Evolutionary conservation across 1,140 invertebrate species (phyloP), one percentile per base, ranked within the genome.

Genomic region (Drosophila guanche): DNA sequence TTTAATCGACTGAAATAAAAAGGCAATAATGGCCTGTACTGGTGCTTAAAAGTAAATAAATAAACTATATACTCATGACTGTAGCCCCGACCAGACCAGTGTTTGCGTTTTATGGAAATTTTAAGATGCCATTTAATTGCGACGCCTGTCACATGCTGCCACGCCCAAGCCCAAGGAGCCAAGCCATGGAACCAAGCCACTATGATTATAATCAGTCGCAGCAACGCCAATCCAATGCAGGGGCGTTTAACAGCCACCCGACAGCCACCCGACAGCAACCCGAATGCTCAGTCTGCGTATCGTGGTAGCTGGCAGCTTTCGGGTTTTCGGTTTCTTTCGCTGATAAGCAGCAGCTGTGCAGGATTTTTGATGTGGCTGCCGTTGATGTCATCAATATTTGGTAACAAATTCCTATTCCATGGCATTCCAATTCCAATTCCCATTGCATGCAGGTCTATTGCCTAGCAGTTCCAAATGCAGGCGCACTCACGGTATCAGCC

Each of bases 351-450:
- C 20, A 6, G 4, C 5, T n/a, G 10, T 23, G 42, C 27, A 27
- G 33, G 33, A 37, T 37, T 37, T 33, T 12, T 37, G 33, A 37
- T 12, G 10, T 37, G 33, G 48, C 29, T 51, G 40, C 16, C 69
- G 55, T 58, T 57, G 79, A 68, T 86, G 76, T 76, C 76, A 80
- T 77, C 68, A 76, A 86, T 86, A 85, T 86, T 85, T 85, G 80
- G 80, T 73, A 86, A 85, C 77, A 84, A 86, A 85, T 85, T 69
- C 81, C 81, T 70, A 60, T 65, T 57, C 56, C 45, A 8, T 71
- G 67, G 67, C 72, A 79, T 85, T 58, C 76, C 79, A 73, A 76
- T 76, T 79, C 76, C 8, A 12, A 10, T 76, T 79, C 76, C 8
- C 4, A 10, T 37, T 37, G 3, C 59, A 53, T 53, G 53, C 76